Evolutionary conservation across 2,113 vertebrate species (phyloP).

Genomic region (Aix galericulata): DNA sequence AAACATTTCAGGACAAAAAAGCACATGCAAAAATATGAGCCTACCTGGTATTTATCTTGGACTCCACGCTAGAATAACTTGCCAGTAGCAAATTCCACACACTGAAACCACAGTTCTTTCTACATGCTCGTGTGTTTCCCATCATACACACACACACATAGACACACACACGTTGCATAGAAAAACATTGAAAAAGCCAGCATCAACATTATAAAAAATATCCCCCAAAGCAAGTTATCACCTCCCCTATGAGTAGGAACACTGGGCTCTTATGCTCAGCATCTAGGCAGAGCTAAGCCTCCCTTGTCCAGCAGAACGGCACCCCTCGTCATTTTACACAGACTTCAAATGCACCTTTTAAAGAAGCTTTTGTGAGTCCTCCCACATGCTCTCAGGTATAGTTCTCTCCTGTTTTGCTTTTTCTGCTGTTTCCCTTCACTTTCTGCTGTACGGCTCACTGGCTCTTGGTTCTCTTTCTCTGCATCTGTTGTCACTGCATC

Average conservation of each 20-base stretch:
- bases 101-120: slow-evolving; percentile 59
- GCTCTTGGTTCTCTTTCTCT: not conserved
- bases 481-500: not conserved
- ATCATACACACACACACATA: slow-evolving; percentile 52
- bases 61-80: slow-evolving; percentile 61
- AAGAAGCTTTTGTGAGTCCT: slow-evolving; percentile 2
- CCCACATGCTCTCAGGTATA: not conserved
- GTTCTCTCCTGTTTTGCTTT: not conserved
- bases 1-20: slow-evolving; percentile 65
- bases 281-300: slow-evolving; percentile 19
- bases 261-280: slow-evolving; percentile 59
- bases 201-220: slow-evolving; percentile 72
- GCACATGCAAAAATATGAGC: slow-evolving; percentile 43
- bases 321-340: not conserved
- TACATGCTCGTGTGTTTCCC: slow-evolving; percentile 47
- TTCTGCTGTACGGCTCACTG: not conserved
- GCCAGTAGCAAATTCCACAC: slow-evolving; percentile 75
- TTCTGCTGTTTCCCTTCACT: not conserved
- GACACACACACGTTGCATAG: slow-evolving; percentile 41
- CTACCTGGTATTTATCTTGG: slow-evolving; percentile 71
- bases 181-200: slow-evolving; percentile 72
- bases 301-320: slow-evolving; percentile 15
- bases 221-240: slow-evolving; percentile 67
- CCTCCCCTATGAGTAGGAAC: slow-evolving; percentile 49
- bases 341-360: slow-evolving; percentile 23